phyloP scores from a whole-genome alignment of 64 coral and sea anemone genomes.

The Trachythela sp. region DNA sequence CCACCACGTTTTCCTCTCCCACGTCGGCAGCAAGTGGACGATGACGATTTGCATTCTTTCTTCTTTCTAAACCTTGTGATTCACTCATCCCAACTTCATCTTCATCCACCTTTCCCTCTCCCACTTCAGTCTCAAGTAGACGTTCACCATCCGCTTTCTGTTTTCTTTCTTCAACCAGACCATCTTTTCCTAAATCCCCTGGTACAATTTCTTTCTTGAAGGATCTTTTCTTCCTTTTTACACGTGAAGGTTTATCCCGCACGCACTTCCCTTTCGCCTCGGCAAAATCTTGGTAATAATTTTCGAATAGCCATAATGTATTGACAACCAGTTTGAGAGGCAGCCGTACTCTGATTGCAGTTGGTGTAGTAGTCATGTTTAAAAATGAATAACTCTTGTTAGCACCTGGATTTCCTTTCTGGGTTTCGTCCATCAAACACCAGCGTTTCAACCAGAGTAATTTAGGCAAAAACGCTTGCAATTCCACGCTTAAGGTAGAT shows the following conservation, averaged over 20 bases:
- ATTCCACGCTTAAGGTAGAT: neutral
- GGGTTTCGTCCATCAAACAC: neutral
- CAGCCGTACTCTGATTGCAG: neutral
- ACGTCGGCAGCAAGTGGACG: neutral
- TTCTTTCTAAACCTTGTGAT: neutral
- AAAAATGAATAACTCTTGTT: neutral
- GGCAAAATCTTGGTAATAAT: constrained; percentile 13
- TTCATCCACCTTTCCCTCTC: neutral
- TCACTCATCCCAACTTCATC: no score
- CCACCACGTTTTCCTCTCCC: neutral
- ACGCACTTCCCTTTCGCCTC: neutral
- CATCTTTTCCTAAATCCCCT: neutral
- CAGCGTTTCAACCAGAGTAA: neutral
- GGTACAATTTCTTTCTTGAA: neutral
- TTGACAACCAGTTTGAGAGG: neutral
- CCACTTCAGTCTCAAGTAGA: neutral
- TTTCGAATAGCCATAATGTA: neutral
- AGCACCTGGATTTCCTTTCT: neutral
- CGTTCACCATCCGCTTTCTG: neutral
- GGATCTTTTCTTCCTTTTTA: neutral
- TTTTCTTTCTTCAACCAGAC: neutral
- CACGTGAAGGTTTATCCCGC: neutral
- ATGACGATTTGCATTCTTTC: neutral
- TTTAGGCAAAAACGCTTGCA: neutral
- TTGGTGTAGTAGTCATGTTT: neutral